Percentiles rank a stretch among this genome's conserved stretches.
phyloP scores from a whole-genome alignment of 2,113 vertebrate genomes.

The Romanogobio albipinnatus region DNA sequence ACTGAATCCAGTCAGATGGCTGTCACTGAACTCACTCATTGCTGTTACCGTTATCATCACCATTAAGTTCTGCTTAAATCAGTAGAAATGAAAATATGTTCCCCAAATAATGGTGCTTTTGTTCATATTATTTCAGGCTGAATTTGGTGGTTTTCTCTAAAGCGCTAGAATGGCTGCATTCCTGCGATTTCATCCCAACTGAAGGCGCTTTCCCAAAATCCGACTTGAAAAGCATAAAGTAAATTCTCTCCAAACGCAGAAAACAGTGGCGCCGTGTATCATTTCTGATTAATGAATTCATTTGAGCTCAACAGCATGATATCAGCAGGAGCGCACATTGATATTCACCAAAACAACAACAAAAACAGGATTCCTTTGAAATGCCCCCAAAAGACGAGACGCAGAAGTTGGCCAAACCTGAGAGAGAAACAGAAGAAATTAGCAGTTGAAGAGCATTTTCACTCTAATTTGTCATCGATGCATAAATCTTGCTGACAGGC shows the following conservation, averaged over 20 bases:
- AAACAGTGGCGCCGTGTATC: constrained; percentile 38
- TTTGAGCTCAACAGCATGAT: constrained; percentile 53
- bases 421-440: constrained; percentile 60
- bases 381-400: constrained; percentile 73
- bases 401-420: constrained; percentile 77
- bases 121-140: background rate
- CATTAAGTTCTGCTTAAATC: background rate
- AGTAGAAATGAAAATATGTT: background rate
- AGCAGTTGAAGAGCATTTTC: constrained; percentile 76
- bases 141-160: background rate
- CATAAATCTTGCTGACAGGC: constrained; percentile 99
- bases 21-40: background rate
- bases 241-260: constrained; percentile 12
- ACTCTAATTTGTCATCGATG: constrained; percentile 98
- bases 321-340: constrained; percentile 64
- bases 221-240: background rate
- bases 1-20: background rate
- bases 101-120: background rate
- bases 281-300: constrained; percentile 60
- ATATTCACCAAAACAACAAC: constrained; percentile 65
- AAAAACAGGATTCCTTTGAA: constrained; percentile 54
- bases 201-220: background rate
- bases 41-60: background rate
- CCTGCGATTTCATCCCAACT: background rate
- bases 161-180: background rate